These are phyloP conservation scores for Anoplolepis gracilipes DNA, from an alignment of 1,140 invertebrate species.

Conservation along the genomic window DNA sequence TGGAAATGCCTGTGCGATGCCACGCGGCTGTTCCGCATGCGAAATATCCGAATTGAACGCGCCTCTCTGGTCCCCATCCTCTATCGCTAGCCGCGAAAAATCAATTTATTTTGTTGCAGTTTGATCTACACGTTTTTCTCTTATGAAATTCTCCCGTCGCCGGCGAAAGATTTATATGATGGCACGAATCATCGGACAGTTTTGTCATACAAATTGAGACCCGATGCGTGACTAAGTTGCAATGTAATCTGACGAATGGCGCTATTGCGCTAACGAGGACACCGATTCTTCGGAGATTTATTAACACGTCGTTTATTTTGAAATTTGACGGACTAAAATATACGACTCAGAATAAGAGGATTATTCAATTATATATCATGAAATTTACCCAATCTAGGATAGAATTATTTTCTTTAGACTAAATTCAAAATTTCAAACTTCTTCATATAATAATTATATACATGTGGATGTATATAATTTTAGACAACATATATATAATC, in stretches of 20 bases:
- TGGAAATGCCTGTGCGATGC: conserved; percentile 56
- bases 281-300: conserved; percentile 9
- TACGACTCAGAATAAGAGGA: too few species aligned
- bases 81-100: conserved; percentile 11
- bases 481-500: too few species aligned
- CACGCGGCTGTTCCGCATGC: conserved; percentile 55
- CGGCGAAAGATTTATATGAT: conserved; percentile 41
- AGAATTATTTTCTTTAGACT: background rate
- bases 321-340: background rate
- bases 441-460: too few species aligned
- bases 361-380: background rate
- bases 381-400: background rate
- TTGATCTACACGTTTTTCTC: conserved; percentile 47
- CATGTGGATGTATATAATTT: too few species aligned
- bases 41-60: conserved; percentile 33
- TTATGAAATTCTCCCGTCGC: conserved; percentile 42
- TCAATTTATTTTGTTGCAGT: conserved; percentile 58
- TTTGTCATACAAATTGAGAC: conserved; percentile 56
- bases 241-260: conserved; percentile 14
- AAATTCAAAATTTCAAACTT: background rate
- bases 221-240: background rate
- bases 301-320: conserved; percentile 1
- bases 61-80: background rate
- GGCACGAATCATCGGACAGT: conserved; percentile 30
- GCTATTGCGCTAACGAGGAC: conserved; percentile 7